A percentile compares a stretch with the other conserved stretches of the same genome.
Evolutionary conservation across 1,140 invertebrate genomes (phyloP).

Genomic region (Gyrodactylus bullatarudis): DNA sequence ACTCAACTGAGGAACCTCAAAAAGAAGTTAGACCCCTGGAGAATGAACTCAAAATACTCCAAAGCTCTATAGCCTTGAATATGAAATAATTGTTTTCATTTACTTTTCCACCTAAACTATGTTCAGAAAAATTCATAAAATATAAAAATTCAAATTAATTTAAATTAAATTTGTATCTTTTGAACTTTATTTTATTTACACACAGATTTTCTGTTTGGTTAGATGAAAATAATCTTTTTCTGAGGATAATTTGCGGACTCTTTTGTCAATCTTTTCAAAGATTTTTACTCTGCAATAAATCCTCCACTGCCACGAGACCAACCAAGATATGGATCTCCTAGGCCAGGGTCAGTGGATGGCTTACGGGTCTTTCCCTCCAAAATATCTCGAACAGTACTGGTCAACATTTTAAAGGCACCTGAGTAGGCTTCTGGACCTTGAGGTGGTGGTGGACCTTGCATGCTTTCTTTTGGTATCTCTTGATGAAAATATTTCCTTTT

Average conservation of each 20-base stretch:
- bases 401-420: background rate
- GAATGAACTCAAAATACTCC: background rate
- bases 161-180: background rate
- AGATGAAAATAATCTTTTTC: too few relatives aligned
- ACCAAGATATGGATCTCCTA: background rate
- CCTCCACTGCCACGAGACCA: background rate
- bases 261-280: too few relatives aligned
- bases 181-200: background rate
- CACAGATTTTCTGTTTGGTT: background rate
- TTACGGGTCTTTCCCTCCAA: background rate
- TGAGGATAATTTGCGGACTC: background rate
- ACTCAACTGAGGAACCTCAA: background rate
- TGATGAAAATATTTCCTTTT: background rate
- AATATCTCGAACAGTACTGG: background rate
- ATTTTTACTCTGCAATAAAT: background rate
- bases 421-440: background rate
- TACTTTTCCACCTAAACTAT: too few relatives aligned
- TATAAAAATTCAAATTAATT: background rate
- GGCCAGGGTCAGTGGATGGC: background rate
- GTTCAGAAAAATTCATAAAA: too few relatives aligned
- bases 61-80: background rate
- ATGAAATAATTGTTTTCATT: background rate
- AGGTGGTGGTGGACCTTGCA: background rate
- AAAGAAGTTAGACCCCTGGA: background rate
- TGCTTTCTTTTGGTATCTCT: background rate